Base-by-base conservation (phyloP, 2,113 vertebrate species). In the Sebastes fasciatus region DNA sequence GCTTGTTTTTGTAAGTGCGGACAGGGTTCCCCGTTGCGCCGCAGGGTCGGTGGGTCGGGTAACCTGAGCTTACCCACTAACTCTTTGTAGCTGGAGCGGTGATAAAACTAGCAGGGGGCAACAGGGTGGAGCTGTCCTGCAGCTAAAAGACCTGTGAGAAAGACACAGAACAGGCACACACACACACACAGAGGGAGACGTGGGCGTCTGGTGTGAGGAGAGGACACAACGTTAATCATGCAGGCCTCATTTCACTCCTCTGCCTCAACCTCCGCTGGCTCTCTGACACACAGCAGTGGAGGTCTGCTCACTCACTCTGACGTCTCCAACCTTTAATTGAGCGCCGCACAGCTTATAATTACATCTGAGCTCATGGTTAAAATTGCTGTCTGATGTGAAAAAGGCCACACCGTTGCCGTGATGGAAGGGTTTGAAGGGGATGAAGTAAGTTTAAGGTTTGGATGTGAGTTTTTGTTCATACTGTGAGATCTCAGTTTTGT, bases 1-100 rank as follows among this genome's bases (percentile, higher is more conserved):
- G 92, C 87, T 94, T 94, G 88, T 95, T 96, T 95, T 94, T 91
- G 12, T 92, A 93, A 88, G 87, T 87, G 86, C 70, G 57, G 89
- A 94, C 85, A 86, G 84, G 89, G 75, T 74, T 88, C 82, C 90
- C 92, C 52, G 67, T 80, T 49, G 92, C 26, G 77, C 77, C 1
- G 17, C 21, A 55, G 85, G 84, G 87, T 92, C 84, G 74, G 54
- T 45, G 79, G 78, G 86, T 91, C 80, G 5, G 84, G 94, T 90
- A 95, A 95, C 91, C 80, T 62, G 93, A 95, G 86, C 92, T 77
- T 51, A 60, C 75, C 80, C 82, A 67, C 80, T 76, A 83, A 88
- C 91, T 75, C 74, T 81, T 84, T 83, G 74, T 92, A 93, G 91
- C 94, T 94, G 81, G 68, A 88, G 84, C 79, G 77, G 87, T 80